These are phyloP conservation scores for Lophius americanus DNA, from an alignment of 2,797 vertebrate genomes.

Conservation along the genomic window DNA sequence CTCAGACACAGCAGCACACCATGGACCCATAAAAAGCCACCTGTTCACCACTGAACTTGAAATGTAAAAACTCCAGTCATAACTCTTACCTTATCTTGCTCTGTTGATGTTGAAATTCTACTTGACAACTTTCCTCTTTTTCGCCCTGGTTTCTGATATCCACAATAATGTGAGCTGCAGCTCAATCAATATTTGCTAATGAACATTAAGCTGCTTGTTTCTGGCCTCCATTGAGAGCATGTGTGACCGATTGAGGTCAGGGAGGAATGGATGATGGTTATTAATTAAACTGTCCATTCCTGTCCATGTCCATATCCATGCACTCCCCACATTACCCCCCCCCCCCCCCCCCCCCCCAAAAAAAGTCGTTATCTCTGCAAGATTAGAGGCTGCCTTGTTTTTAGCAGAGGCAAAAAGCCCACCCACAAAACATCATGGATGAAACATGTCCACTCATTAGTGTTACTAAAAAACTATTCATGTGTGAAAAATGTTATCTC, in stretches of 20 bases:
- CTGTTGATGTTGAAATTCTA: slow-evolving; percentile 26
- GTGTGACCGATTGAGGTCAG: slow-evolving; percentile 74
- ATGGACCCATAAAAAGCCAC: slow-evolving; percentile 19
- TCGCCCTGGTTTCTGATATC: slow-evolving; percentile 31
- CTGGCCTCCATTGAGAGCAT: slow-evolving; percentile 59
- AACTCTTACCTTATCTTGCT: slow-evolving; percentile 60
- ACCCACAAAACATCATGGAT: slow-evolving; percentile 52
- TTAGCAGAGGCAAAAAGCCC: slow-evolving; percentile 47
- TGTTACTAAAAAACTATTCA: background rate
- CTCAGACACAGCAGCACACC: slow-evolving; percentile 21
- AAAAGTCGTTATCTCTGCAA: slow-evolving; percentile 66
- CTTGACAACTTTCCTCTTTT: slow-evolving; percentile 24
- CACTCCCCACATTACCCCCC: background rate
- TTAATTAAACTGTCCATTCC: slow-evolving; percentile 86
- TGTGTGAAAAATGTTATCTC: background rate
- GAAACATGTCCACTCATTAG: slow-evolving; percentile 34
- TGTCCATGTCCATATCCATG: slow-evolving; percentile 40
- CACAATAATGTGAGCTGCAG: slow-evolving; percentile 29
- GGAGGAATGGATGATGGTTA: slow-evolving; percentile 83
- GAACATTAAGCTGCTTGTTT: slow-evolving; percentile 55
- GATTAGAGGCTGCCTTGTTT: slow-evolving; percentile 55
- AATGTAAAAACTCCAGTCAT: slow-evolving; percentile 6
- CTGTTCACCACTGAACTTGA: slow-evolving; percentile 10
- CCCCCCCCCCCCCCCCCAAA: slow-evolving; percentile 31
- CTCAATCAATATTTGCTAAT: slow-evolving; percentile 64